These are phyloP conservation scores for Bactericera cockerelli DNA, from an alignment of 1,140 invertebrate species.

Conservation along the genomic window DNA sequence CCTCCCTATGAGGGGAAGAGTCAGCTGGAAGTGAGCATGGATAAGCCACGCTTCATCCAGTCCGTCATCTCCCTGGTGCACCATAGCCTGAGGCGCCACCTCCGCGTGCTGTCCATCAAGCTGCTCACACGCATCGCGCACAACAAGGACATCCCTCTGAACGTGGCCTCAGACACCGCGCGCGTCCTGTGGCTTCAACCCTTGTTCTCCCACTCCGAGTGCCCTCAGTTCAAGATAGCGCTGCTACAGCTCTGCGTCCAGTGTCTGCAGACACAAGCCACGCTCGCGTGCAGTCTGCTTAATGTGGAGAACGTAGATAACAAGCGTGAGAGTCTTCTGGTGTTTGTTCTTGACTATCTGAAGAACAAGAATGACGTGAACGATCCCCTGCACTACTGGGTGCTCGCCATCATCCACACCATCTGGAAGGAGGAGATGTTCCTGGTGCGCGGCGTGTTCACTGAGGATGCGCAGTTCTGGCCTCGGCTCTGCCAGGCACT, in stretches of 20 bases:
- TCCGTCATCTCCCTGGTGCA: not conserved
- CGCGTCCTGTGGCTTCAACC: not conserved
- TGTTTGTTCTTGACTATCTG: not conserved
- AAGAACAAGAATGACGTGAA: not conserved
- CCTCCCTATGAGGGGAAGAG: not conserved
- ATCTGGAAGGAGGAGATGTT: not conserved
- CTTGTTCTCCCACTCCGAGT: not conserved
- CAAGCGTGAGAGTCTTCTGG: not conserved
- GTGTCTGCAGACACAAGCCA: conserved; percentile 6
- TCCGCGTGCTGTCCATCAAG: not conserved
- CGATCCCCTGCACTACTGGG: not conserved
- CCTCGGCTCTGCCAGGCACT: not conserved
- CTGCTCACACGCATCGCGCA: not conserved
- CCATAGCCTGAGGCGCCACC: not conserved
- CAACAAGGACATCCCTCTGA: not conserved
- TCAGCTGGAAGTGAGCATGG: not conserved
- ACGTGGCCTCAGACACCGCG: not conserved
- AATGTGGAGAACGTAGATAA: not conserved
- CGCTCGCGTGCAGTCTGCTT: not conserved
- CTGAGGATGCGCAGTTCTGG: not conserved
- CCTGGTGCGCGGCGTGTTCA: not conserved
- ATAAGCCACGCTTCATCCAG: not conserved
- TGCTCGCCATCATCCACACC: not conserved
- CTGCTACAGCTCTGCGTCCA: not conserved
- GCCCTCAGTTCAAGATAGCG: conserved; percentile 7